These are phyloP conservation scores for Fragum whitleyi DNA, from an alignment of 2,888 invertebrate genomes.

Conservation along the genomic window DNA sequence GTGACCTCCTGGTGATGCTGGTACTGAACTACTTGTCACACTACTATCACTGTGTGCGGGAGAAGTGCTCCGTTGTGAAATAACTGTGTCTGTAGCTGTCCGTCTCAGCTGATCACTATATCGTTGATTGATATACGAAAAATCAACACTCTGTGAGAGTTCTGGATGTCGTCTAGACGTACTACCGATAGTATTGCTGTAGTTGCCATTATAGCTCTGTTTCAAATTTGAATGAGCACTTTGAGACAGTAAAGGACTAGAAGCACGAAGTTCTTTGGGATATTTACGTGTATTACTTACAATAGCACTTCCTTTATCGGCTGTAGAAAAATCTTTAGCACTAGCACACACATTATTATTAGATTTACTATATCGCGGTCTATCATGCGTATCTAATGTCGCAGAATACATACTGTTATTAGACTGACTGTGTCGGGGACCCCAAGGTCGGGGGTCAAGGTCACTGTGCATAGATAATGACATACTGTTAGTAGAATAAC, in stretches of 20 bases:
- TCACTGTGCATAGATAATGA: constrained; percentile 34
- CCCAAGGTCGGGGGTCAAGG: constrained; percentile 6
- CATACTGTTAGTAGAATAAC: constrained; percentile 54
- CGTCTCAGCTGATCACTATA: constrained; percentile 71
- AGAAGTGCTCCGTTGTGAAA: constrained; percentile 68
- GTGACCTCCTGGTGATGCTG: constrained; percentile 49
- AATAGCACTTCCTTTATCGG: constrained; percentile 13
- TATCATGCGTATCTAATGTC: constrained; percentile 40
- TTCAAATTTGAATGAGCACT: constrained; percentile 39
- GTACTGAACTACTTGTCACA: constrained; percentile 34
- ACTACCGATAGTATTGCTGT: constrained; percentile 67
- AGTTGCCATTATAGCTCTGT: constrained; percentile 31
- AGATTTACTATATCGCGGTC: constrained; percentile 48
- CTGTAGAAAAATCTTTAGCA: constrained; percentile 30
- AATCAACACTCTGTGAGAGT: constrained; percentile 78
- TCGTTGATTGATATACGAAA: constrained; percentile 68
- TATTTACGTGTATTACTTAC: constrained; percentile 43
- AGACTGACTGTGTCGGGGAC: constrained; percentile 52
- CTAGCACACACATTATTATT: constrained; percentile 59
- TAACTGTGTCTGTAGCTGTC: constrained; percentile 77
- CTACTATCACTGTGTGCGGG: constrained; percentile 57
- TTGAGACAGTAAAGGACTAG: constrained; percentile 63
- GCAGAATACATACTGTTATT: constrained; percentile 60
- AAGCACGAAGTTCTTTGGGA: constrained; percentile 51
- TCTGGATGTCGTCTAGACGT: constrained; percentile 71